Conservation (phyloP, 2,797 vertebrate species). For the Neomorphus geoffroyi region DNA sequence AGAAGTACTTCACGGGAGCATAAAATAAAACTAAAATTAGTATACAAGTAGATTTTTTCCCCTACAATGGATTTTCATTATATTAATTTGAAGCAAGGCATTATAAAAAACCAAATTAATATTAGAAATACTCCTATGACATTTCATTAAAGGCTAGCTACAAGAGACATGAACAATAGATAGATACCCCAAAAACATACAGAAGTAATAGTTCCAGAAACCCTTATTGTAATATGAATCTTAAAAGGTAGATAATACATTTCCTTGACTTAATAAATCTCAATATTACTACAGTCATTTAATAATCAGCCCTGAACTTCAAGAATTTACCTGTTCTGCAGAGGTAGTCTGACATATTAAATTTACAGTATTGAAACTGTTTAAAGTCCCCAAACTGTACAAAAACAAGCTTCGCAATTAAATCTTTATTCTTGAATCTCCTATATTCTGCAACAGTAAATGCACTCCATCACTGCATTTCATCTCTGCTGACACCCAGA, state of each 20-base stretch:
- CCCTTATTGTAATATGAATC: not conserved
- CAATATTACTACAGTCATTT: not conserved
- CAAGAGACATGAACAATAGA: not conserved
- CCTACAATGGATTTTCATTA: not conserved
- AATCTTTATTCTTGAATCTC: not conserved
- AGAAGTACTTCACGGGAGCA: not conserved
- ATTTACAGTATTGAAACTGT: not conserved
- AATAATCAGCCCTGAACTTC: not conserved
- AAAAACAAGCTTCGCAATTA: not conserved
- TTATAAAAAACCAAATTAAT: not conserved
- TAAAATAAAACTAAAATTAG: not conserved
- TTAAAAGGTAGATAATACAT: not conserved
- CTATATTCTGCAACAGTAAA: not conserved
- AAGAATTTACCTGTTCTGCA: not conserved
- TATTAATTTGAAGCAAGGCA: not conserved
- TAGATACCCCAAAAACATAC: rapidly evolving
- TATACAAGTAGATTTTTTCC: not conserved
- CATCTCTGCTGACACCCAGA: not conserved
- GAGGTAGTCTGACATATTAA: not conserved
- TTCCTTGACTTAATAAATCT: not conserved
- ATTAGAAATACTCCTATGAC: not conserved
- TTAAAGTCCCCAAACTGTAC: not conserved
- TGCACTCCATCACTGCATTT: not conserved
- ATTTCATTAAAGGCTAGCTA: not conserved
- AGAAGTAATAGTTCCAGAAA: not conserved